These are phyloP conservation scores for Ptychadena robeensis DNA, from an alignment of 2,797 vertebrate genomes.

Conservation along the genomic window DNA sequence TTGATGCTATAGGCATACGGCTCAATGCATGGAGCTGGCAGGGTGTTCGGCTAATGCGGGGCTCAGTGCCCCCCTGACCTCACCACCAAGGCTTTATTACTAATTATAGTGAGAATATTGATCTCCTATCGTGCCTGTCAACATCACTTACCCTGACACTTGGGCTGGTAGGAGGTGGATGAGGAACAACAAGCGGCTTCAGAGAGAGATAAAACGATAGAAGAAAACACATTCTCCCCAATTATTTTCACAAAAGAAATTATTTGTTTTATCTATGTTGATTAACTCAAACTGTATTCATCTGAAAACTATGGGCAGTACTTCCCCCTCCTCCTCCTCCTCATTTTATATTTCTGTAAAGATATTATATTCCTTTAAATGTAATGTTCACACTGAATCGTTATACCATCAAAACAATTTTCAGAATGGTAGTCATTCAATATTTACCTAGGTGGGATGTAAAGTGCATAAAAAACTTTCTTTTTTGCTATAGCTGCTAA, in stretches of 20 bases:
- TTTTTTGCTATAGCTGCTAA: no score
- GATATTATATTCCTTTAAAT: no score
- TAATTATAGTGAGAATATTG: slow-evolving; percentile 90
- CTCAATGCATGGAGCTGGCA: slow-evolving; percentile 29
- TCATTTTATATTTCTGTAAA: no score
- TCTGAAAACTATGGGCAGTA: no score
- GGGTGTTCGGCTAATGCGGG: slow-evolving; percentile 19
- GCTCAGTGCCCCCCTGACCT: slow-evolving; percentile 74
- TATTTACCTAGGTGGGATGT: no score
- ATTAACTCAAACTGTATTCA: no score
- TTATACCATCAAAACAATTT: no score
- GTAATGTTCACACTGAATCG: no score
- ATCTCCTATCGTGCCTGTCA: slow-evolving; percentile 90
- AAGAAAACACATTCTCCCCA: background rate
- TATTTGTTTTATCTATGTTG: background rate
- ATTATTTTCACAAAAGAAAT: background rate
- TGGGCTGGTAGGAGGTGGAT: slow-evolving; percentile 62
- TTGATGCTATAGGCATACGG: slow-evolving; percentile 14
- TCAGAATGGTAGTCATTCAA: no score
- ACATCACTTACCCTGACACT: slow-evolving; percentile 82
- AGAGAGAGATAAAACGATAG: background rate
- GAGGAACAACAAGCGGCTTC: background rate
- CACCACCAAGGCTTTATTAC: slow-evolving; percentile 87
- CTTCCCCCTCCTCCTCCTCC: no score
- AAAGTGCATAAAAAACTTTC: no score